Base-by-base conservation (phyloP, 2,113 vertebrate species). In the Hydrolagus affinis region DNA sequence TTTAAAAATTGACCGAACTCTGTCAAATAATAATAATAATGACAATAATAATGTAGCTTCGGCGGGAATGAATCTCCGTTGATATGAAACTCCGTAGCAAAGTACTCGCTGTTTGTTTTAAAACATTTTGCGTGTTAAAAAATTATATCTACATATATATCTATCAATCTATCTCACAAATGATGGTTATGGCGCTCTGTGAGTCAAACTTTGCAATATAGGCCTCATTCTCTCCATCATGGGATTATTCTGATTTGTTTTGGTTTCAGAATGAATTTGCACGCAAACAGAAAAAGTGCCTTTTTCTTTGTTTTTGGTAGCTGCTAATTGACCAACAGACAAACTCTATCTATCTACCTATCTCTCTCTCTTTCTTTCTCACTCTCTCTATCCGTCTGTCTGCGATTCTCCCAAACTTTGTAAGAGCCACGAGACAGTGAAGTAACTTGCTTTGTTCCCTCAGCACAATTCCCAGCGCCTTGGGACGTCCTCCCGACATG, bases 1-100 rank as follows among this genome's bases (percentile, higher is more conserved):
- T n/a, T n/a, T n/a, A n/a, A n/a, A 28, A 83, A 32, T 83, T 64
- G 78, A 83, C 15, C 25, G 66, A 83, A 80, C 77, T 64, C 64
- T 28, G 30, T 83, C 60, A 32, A 66, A 32, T 66, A 83, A 9
- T 75, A 75, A 44, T 6, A 44, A 44, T 44, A 44, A 83, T 64
- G 15, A 44, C 44, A 44, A 44, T 44, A 44, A 83, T 64, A 28
- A 25, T 25, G 23, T 80, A 62, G 59, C 59, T 10, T 80, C 6
- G 62, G 77, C 28, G 77, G 60, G 19, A 4, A 32, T 32, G 66
- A 25, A 30, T 66, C 15, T 30, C 28, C 12, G 57, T 80, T 80
- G 25, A 80, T 23, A 28, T 32, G 17, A 64, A 66, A 68, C 0
- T 83, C 12, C 66, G 23, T 11, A 11, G 25, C 11, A 8, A 66